Conservation (phyloP, 2,113 vertebrate species). For the Polyodon spathula region DNA sequence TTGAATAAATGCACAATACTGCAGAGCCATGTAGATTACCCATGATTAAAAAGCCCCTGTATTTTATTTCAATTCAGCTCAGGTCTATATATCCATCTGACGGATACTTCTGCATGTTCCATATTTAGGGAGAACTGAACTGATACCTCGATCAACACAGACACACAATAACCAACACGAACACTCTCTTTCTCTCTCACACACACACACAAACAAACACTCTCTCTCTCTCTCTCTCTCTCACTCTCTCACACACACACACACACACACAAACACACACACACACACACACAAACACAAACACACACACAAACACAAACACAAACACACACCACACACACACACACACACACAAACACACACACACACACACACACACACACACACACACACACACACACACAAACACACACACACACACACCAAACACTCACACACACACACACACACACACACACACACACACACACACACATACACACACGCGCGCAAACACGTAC, state of each 20-base stretch:
- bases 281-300: neutral
- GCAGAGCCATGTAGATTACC: conserved; percentile 18
- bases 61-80: conserved; percentile 40
- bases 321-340: neutral
- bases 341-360: neutral
- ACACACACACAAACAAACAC: neutral
- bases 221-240: neutral
- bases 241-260: neutral
- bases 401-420: neutral
- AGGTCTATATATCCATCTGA: conserved; percentile 40
- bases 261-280: neutral
- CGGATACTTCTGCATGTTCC: conserved; percentile 45
- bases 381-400: neutral
- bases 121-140: conserved; percentile 35
- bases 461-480: neutral
- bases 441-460: neutral
- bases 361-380: neutral
- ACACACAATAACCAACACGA: neutral
- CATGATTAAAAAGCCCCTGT: conserved; percentile 42
- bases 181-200: neutral
- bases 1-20: neutral
- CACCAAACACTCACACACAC: neutral
- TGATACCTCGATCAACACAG: conserved; percentile 18
- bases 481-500: neutral
- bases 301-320: neutral